Conservation (phyloP, 2,113 vertebrate genomes). For the Ophiodon elongatus region DNA sequence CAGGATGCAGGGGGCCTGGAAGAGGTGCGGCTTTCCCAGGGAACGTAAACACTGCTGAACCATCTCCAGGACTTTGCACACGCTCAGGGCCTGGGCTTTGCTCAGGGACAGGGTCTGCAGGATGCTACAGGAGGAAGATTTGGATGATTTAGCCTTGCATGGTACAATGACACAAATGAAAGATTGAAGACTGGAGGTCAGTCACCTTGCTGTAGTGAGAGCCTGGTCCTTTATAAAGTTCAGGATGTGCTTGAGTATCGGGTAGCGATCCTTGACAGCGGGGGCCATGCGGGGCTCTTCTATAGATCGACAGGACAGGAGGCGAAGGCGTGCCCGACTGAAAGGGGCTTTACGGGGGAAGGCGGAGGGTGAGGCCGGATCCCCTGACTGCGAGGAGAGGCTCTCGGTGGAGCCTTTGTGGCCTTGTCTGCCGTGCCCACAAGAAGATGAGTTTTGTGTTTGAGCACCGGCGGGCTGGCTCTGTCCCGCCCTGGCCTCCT, state of each 20-base stretch:
- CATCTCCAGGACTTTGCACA: slow-evolving; percentile 90
- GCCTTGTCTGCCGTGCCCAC: slow-evolving; percentile 51
- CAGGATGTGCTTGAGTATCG: slow-evolving; percentile 89
- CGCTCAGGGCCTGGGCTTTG: slow-evolving; percentile 90
- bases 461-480: slow-evolving; percentile 41
- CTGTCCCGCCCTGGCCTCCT: slow-evolving; percentile 38
- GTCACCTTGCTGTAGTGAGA: slow-evolving; percentile 91
- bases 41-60: slow-evolving; percentile 88
- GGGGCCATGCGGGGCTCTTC: slow-evolving; percentile 88
- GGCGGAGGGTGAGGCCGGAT: slow-evolving; percentile 88
- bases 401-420: slow-evolving; percentile 78
- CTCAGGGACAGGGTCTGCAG: slow-evolving; percentile 92
- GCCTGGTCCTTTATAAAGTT: slow-evolving; percentile 94
- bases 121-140: slow-evolving; percentile 81
- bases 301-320: slow-evolving; percentile 94
- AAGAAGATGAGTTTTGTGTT: slow-evolving; percentile 50
- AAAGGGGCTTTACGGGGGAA: slow-evolving; percentile 88
- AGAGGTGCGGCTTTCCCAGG: slow-evolving; percentile 93
- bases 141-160: neutral
- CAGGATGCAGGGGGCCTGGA: slow-evolving; percentile 91
- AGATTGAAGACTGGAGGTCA: neutral
- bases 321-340: slow-evolving; percentile 90
- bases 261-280: slow-evolving; percentile 92
- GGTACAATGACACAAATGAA: neutral
- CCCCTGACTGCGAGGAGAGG: slow-evolving; percentile 80